These are phyloP conservation scores for Catajapyx aquilonaris DNA, from an alignment of 1,140 invertebrate genomes.

Conservation along the genomic window DNA sequence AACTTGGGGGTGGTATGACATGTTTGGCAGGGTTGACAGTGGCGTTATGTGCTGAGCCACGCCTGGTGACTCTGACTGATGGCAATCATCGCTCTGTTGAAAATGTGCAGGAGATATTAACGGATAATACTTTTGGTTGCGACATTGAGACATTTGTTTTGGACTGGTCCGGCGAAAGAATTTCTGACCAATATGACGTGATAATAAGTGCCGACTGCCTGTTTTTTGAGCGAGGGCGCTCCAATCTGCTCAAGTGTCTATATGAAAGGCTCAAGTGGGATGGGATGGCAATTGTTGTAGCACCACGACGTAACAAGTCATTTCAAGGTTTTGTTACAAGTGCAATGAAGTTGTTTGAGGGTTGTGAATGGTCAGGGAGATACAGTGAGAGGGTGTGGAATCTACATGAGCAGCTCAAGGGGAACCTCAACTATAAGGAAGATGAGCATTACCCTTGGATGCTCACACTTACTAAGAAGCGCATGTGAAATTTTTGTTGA, in stretches of 20 bases:
- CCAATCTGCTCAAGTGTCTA: slow-evolving; percentile 45
- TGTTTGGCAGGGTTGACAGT: slow-evolving; percentile 54
- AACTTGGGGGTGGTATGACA: slow-evolving; percentile 69
- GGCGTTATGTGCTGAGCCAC: slow-evolving; percentile 39
- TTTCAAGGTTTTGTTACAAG: slow-evolving; percentile 42
- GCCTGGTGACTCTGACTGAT: slow-evolving; percentile 43
- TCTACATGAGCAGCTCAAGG: slow-evolving; percentile 33
- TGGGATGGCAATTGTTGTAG: slow-evolving; percentile 50
- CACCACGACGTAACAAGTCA: slow-evolving; percentile 46
- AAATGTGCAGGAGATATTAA: slow-evolving; percentile 42
- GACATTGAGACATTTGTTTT: slow-evolving; percentile 21
- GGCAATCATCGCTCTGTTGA: slow-evolving; percentile 54
- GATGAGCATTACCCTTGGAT: slow-evolving; percentile 44
- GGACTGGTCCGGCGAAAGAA: slow-evolving; percentile 19
- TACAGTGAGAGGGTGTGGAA: slow-evolving; percentile 44
- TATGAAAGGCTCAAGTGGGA: slow-evolving; percentile 36
- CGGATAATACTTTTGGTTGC: slow-evolving; percentile 31
- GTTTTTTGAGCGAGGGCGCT: slow-evolving; percentile 58
- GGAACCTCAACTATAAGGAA: slow-evolving; percentile 34
- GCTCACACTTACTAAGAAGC: slow-evolving; percentile 31
- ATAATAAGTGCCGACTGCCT: slow-evolving; percentile 59
- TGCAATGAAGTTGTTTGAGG: slow-evolving; percentile 32
- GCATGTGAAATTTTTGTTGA: too few relatives aligned
- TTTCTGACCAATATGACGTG: slow-evolving; percentile 30
- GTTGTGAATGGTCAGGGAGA: slow-evolving; percentile 27